A percentile compares a stretch with the other conserved stretches of the same genome.
These are phyloP conservation scores for Mechanitis mazaeus DNA, from an alignment of 2,888 invertebrate genomes.

Conservation along the genomic window DNA sequence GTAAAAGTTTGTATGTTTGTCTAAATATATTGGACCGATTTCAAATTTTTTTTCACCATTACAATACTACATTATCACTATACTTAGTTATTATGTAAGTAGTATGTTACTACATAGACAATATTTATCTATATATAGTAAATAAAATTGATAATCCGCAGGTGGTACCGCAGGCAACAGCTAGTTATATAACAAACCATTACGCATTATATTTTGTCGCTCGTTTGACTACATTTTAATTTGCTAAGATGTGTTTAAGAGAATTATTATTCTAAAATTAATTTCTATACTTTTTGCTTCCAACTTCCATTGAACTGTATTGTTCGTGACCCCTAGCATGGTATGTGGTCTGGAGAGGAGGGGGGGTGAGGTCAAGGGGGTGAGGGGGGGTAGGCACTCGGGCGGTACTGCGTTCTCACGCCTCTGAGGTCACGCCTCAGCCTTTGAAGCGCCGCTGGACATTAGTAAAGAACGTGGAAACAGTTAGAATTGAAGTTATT, in stretches of 20 bases:
- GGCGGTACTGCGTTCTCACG: conserved; percentile 67
- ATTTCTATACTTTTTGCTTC: conserved; percentile 20
- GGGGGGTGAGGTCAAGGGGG: conserved; percentile 30
- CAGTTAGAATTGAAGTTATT: conserved; percentile 19
- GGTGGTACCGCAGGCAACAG: no score
- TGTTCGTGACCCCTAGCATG: conserved; percentile 40
- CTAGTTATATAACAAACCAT: not conserved
- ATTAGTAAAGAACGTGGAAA: conserved; percentile 34
- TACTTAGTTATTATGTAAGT: no score
- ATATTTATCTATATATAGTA: no score
- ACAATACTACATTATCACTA: no score
- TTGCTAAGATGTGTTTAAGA: conserved; percentile 4
- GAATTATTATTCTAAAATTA: conserved; percentile 10
- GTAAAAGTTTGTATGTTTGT: no score
- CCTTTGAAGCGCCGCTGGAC: conserved; percentile 64
- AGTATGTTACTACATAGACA: no score
- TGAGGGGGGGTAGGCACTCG: conserved; percentile 40
- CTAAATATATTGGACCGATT: no score
- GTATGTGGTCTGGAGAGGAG: conserved; percentile 40
- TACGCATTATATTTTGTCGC: not conserved
- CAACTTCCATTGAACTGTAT: conserved; percentile 24
- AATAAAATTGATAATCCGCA: no score
- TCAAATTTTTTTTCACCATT: no score
- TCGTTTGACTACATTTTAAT: conserved; percentile 3
- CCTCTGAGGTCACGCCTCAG: conserved; percentile 71